Evolutionary conservation across 2,113 vertebrate species (phyloP), one percentile per base, ranked within the genome.

Genomic region (Podiceps cristatus): DNA sequence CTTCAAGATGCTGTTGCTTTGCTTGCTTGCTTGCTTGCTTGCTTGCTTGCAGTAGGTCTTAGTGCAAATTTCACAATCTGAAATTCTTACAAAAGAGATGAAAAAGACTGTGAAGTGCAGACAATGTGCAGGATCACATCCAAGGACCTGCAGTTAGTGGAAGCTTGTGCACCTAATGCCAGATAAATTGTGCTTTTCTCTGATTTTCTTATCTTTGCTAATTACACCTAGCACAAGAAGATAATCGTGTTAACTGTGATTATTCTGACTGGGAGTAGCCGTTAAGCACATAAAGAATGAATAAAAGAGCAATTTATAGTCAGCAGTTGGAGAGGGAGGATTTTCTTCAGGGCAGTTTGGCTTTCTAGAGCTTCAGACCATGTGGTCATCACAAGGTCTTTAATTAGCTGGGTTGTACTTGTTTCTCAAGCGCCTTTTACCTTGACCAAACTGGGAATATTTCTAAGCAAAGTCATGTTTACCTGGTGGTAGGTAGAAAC

Each of bases 291-390:
- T 78, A 67, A 84, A 68, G 87, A 75, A 93, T 86, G 84, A 80
- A 74, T 73, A 72, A 53, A 74, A 82, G 42, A 84, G 19, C 28
- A 85, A 67, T 93, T 81, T 86, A 81, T 77, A 78, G 9, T 55
- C 76, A 85, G 60, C 73, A 91, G 12, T 94, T 95, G 64, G 60
- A 88, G 50, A 67, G 27, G 28, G 37, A 89, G 18, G 80, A 68
- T 60, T 68, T 87, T 91, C 14, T 49, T 93, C 44, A 60, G 28
- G 31, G 86, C 47, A 80, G 35, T 67, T 87, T 91, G 49, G 27
- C 18, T 91, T 93, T 90, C 40, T 89, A 75, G 71, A 82, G 24
- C 69, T 93, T 87, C 53, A 50, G 66, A 78, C 24, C 27, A 9
- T 49, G 35, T 56, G 45, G 35, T 45, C 79, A 20, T 81, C 2